phyloP scores from a whole-genome alignment of 2,888 invertebrate species.

The Lasioglossum pauxillum region DNA sequence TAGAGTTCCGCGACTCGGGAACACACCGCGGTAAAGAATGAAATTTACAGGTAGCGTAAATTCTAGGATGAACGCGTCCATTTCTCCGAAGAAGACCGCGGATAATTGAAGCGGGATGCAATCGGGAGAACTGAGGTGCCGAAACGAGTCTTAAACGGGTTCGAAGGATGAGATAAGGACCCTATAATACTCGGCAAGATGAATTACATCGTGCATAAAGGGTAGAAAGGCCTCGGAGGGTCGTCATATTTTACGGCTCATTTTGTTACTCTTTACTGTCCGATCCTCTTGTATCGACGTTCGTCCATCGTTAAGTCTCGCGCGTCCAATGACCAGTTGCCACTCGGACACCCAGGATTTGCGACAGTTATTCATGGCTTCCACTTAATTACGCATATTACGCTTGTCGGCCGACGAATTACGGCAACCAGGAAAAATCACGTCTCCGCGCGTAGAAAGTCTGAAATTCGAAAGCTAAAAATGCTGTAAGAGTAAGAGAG shows the following conservation, averaged over 20 bases:
- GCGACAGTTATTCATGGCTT: not conserved
- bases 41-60: slow-evolving; percentile 66
- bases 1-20: slow-evolving; percentile 20
- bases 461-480: not conserved
- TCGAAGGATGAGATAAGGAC: slow-evolving; percentile 72
- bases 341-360: not conserved
- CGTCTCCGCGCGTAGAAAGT: not conserved
- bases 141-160: slow-evolving; percentile 72
- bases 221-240: slow-evolving; percentile 40
- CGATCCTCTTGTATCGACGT: slow-evolving; percentile 7
- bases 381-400: not conserved
- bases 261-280: slow-evolving; percentile 47
- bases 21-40: slow-evolving; percentile 19
- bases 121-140: slow-evolving; percentile 68
- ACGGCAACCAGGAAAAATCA: not conserved
- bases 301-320: slow-evolving; percentile 26
- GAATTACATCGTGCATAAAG: slow-evolving; percentile 52
- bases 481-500: not conserved
- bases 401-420: not conserved
- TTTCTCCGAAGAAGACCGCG: slow-evolving; percentile 66
- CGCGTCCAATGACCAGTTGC: not conserved
- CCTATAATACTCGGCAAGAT: slow-evolving; percentile 64
- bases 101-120: slow-evolving; percentile 69
- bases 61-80: slow-evolving; percentile 58
- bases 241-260: slow-evolving; percentile 67